A percentile compares a stretch with the other conserved stretches of the same genome.
These are phyloP conservation scores for Allacma fusca DNA, from an alignment of 2,888 invertebrate genomes.

Conservation along the genomic window DNA sequence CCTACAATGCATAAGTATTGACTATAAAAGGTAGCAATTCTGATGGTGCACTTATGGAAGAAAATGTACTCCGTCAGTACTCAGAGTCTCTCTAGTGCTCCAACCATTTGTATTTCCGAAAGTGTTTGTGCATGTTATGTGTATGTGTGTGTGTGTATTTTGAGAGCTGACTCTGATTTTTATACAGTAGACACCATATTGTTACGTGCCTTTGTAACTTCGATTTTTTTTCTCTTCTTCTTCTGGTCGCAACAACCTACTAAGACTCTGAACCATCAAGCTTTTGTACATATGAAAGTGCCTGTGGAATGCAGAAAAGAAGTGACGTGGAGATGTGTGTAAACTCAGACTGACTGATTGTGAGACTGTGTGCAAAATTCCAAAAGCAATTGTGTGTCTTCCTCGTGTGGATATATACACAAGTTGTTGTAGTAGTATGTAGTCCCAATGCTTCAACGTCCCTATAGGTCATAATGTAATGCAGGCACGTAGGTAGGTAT, in stretches of 20 bases:
- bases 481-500: no score
- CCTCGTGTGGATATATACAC: background rate
- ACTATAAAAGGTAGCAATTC: no score
- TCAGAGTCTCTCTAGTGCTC: background rate
- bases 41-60: no score
- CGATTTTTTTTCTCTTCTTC: slow-evolving; percentile 3
- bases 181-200: slow-evolving; percentile 11
- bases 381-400: slow-evolving; percentile 31
- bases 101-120: background rate
- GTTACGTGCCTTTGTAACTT: slow-evolving; percentile 5
- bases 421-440: no score
- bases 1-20: no score
- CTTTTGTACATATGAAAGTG: slow-evolving; percentile 5
- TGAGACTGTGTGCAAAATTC: slow-evolving; percentile 36
- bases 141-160: background rate
- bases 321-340: slow-evolving; percentile 30
- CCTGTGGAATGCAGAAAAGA: slow-evolving; percentile 16
- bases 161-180: background rate
- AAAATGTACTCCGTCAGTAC: no score
- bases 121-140: slow-evolving; percentile 11
- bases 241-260: background rate
- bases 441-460: no score
- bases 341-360: slow-evolving; percentile 27
- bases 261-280: slow-evolving; percentile 1
- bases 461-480: no score